These are phyloP conservation scores for Chirona hameri DNA, from an alignment of 2,888 invertebrate genomes.

Conservation along the genomic window DNA sequence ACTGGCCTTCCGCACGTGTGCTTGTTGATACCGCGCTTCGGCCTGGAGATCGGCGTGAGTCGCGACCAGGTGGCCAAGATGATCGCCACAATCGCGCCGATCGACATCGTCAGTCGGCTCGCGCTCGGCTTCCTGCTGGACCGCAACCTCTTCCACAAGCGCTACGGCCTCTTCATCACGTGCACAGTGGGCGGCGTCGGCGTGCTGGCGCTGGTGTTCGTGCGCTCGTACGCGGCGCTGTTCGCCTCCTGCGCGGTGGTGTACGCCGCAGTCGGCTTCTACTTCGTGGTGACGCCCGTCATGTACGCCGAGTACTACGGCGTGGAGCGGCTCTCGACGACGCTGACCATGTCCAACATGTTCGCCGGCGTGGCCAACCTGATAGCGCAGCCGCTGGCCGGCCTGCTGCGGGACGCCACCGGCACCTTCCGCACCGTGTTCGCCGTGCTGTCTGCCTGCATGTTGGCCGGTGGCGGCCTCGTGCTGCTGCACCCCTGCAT, in stretches of 20 bases:
- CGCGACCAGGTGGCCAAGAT: background rate
- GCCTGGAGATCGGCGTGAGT: background rate
- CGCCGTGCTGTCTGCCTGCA: background rate
- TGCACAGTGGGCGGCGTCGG: background rate
- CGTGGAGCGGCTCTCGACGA: background rate
- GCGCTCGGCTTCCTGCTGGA: background rate
- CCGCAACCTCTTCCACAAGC: constrained; percentile 25
- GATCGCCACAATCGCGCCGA: background rate
- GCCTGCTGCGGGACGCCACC: background rate
- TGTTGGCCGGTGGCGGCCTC: background rate
- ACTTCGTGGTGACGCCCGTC: background rate
- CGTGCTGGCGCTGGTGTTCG: constrained; percentile 6
- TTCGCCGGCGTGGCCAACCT: background rate
- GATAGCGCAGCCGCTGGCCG: background rate
- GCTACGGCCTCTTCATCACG: background rate
- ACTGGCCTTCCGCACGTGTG: background rate
- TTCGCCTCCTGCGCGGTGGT: background rate
- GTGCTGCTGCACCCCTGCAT: constrained; percentile 1
- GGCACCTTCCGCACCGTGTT: constrained; percentile 1
- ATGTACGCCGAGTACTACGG: constrained; percentile 25
- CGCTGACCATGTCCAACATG: constrained; percentile 1
- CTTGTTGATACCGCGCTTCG: background rate
- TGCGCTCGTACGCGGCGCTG: background rate
- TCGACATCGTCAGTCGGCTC: background rate
- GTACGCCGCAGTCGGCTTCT: background rate